These are phyloP conservation scores for Protonibea diacanthus DNA, from an alignment of 2,797 vertebrate genomes.

Conservation along the genomic window DNA sequence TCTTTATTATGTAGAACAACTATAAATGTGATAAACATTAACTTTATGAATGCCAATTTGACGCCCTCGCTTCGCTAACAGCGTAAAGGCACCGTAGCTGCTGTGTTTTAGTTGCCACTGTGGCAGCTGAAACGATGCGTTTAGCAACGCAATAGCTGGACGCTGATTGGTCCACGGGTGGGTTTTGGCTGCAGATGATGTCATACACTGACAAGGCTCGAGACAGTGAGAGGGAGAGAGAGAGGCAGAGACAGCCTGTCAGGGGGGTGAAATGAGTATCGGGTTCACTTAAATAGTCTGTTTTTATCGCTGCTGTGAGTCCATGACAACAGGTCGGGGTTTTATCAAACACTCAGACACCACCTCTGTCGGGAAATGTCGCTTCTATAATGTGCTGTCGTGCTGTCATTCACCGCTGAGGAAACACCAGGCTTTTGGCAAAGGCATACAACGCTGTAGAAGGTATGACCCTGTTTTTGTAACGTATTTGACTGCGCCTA, in stretches of 20 bases:
- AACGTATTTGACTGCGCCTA: background rate
- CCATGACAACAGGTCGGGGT: background rate
- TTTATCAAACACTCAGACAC: background rate
- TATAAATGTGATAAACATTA: too few relatives aligned
- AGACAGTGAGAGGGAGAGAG: background rate
- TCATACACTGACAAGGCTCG: conserved; percentile 41
- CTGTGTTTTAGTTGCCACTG: conserved; percentile 53
- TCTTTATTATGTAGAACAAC: background rate
- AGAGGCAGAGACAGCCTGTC: background rate
- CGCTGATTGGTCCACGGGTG: conserved; percentile 69
- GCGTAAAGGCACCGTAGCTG: background rate
- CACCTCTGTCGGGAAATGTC: background rate
- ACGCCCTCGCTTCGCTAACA: background rate
- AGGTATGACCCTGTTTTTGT: conserved; percentile 64
- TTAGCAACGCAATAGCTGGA: conserved; percentile 38
- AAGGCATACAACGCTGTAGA: conserved; percentile 11
- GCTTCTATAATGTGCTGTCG: conserved; percentile 19
- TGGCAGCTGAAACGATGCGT: conserved; percentile 50
- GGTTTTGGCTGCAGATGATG: conserved; percentile 56
- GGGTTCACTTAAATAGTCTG: background rate
- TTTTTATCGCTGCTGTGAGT: background rate
- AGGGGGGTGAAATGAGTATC: background rate
- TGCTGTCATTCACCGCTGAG: conserved; percentile 19
- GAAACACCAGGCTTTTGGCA: conserved; percentile 19
- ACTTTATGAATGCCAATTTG: background rate